Percentiles rank a stretch among this genome's conserved stretches.
These are phyloP conservation scores for Oxytorus armatus DNA, from an alignment of 2,888 invertebrate genomes.

Conservation along the genomic window DNA sequence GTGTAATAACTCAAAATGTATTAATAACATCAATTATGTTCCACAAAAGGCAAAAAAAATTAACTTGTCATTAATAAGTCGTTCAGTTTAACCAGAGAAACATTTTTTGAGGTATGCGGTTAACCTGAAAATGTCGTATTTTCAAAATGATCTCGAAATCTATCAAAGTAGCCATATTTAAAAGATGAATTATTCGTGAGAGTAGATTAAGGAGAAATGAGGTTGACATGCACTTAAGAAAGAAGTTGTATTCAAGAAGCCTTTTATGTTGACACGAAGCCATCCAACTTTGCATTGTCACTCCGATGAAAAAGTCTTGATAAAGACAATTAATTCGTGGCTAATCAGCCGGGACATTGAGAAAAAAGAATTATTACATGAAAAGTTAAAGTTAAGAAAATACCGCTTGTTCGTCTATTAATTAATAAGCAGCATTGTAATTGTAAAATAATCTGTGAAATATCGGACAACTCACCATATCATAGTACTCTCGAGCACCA, in stretches of 20 bases:
- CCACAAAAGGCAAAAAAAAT: too few species aligned
- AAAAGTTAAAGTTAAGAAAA: not conserved
- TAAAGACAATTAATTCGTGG: constrained; percentile 30
- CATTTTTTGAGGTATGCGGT: not conserved
- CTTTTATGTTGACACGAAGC: constrained; percentile 67
- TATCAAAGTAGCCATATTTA: not conserved
- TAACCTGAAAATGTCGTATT: constrained; percentile 33
- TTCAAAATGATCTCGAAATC: not conserved
- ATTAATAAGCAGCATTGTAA: not conserved
- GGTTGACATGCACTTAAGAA: constrained; percentile 24
- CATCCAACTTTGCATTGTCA: constrained; percentile 83
- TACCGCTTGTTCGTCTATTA: not conserved
- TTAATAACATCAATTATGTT: too few species aligned
- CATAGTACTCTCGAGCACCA: constrained; percentile 99
- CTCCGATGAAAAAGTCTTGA: constrained; percentile 65
- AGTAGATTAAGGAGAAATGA: not conserved
- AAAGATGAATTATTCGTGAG: not conserved
- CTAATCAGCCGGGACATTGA: not conserved
- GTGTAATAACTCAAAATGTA: too few species aligned
- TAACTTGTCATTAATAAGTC: too few species aligned
- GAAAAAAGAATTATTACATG: not conserved
- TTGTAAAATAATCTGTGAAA: constrained; percentile 47
- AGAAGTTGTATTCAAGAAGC: constrained; percentile 27
- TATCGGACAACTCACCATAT: constrained; percentile 90
- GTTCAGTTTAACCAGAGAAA: not conserved